phyloP scores from a whole-genome alignment of 2,113 vertebrate genomes.

The Channa argus region DNA sequence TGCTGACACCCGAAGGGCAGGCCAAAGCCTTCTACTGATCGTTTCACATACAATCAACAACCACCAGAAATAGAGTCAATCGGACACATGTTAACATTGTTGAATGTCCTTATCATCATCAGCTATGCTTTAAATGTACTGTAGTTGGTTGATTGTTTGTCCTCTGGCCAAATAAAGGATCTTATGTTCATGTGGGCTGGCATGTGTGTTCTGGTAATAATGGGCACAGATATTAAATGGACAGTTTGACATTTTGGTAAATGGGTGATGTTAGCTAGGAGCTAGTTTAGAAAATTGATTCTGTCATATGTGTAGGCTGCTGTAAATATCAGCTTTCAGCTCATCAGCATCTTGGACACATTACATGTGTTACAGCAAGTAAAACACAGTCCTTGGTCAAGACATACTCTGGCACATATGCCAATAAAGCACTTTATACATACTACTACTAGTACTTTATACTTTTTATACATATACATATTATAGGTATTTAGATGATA shows the following conservation, averaged over 20 bases:
- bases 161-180: conserved; percentile 53
- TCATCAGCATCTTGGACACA: too few relatives aligned
- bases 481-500: too few relatives aligned
- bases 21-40: conserved; percentile 75
- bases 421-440: too few relatives aligned
- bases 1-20: conserved; percentile 71
- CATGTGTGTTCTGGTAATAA: conserved; percentile 10
- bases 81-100: conserved; percentile 14
- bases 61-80: neutral
- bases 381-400: too few relatives aligned
- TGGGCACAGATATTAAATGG: conserved; percentile 5
- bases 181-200: neutral
- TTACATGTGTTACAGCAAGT: too few relatives aligned
- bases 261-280: neutral
- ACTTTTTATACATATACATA: too few relatives aligned
- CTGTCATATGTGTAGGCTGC: neutral
- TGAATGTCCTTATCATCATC: conserved; percentile 25
- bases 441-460: too few relatives aligned
- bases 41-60: conserved; percentile 23
- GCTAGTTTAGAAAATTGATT: neutral
- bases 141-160: conserved; percentile 14
- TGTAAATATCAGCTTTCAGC: neutral
- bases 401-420: too few relatives aligned
- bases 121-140: conserved; percentile 11
- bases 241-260: neutral